phyloP scores from a whole-genome alignment of 1,140 invertebrate species.

The Drosophila busckii region DNA sequence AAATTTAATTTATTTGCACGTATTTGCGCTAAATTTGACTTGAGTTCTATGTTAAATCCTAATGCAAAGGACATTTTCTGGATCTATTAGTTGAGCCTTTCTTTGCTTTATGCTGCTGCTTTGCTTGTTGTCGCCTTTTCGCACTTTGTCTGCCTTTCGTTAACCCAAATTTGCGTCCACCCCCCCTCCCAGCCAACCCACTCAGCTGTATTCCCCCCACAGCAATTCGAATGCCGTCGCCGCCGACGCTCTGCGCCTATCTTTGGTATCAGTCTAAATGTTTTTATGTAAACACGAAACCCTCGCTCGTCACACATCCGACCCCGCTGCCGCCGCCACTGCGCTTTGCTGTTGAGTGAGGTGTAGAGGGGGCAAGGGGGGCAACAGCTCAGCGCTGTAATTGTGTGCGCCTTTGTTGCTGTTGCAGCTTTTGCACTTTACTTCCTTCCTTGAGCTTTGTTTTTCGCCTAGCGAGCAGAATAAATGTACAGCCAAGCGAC shows the following conservation, averaged over 20 bases:
- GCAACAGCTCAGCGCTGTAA: slow-evolving; percentile 58
- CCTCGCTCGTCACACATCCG: slow-evolving; percentile 9
- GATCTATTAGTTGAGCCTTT: no score
- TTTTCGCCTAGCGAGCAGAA: slow-evolving; percentile 58
- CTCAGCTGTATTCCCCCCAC: no score
- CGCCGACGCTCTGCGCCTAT: slow-evolving; percentile 27
- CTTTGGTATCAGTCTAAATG: slow-evolving; percentile 62
- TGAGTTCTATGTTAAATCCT: no score
- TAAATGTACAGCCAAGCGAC: slow-evolving; percentile 37
- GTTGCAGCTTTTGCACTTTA: slow-evolving; percentile 74
- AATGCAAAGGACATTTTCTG: no score
- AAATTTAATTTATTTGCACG: no score
- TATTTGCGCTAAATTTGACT: no score
- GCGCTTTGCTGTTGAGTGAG: background rate
- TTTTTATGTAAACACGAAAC: slow-evolving; percentile 69
- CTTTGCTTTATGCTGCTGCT: no score
- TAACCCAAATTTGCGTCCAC: no score
- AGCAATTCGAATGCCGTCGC: no score
- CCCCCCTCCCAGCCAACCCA: no score
- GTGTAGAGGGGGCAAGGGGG: background rate
- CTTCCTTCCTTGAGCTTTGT: slow-evolving; percentile 70
- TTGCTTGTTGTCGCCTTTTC: slow-evolving; percentile 14
- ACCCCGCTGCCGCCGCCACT: background rate
- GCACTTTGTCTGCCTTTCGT: slow-evolving; percentile 27
- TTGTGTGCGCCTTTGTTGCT: slow-evolving; percentile 68